Evolutionary conservation across 2,888 invertebrate species (phyloP).

Genomic region (Rhyacophila evoluta): DNA sequence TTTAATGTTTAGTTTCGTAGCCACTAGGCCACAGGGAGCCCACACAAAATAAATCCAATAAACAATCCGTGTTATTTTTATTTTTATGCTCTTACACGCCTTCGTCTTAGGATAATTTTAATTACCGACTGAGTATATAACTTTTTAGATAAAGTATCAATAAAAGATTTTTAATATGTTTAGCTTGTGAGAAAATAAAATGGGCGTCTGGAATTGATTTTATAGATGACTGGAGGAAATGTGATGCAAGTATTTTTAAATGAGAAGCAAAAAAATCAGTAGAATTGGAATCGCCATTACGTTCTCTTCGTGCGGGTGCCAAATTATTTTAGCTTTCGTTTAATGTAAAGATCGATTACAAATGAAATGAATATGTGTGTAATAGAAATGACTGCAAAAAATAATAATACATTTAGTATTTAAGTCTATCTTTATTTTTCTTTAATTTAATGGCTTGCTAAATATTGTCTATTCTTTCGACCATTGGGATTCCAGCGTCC

Average conservation of each 20-base stretch:
- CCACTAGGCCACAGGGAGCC: slow-evolving; percentile 22
- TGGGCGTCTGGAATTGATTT: slow-evolving; percentile 9
- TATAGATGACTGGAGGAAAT: neutral
- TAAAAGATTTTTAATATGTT: slow-evolving; percentile 11
- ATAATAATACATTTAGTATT: too few relatives aligned
- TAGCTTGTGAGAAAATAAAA: slow-evolving; percentile 7
- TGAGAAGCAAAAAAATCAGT: too few relatives aligned
- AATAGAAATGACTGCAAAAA: too few relatives aligned
- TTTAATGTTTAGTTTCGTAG: neutral
- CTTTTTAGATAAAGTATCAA: neutral
- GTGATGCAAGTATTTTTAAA: neutral
- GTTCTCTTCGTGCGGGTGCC: too few relatives aligned
- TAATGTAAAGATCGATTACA: too few relatives aligned
- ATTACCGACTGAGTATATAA: slow-evolving; percentile 14
- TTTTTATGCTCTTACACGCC: neutral
- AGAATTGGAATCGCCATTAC: too few relatives aligned
- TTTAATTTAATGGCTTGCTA: too few relatives aligned
- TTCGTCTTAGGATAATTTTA: slow-evolving; percentile 22
- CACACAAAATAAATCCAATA: slow-evolving; percentile 11
- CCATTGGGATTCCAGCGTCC: too few relatives aligned
- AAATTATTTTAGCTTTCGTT: too few relatives aligned
- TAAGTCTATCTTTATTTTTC: too few relatives aligned
- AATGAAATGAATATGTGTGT: too few relatives aligned
- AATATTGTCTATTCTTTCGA: too few relatives aligned
- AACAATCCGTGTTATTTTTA: slow-evolving; percentile 12